phyloP scores from a whole-genome alignment of 2,888 invertebrate genomes.

The Aricia artaxerxes region DNA sequence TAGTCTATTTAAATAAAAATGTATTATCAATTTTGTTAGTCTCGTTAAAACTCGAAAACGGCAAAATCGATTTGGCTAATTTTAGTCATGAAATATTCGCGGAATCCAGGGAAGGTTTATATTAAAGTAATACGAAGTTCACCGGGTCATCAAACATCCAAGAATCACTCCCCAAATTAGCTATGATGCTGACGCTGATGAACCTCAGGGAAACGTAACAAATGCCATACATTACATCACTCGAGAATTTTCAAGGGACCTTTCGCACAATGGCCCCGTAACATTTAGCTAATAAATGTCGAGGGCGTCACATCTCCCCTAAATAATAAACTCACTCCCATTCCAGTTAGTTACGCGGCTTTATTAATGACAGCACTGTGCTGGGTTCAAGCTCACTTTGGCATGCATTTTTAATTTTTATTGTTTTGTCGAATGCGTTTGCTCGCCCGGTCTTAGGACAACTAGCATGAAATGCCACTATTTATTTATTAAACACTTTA shows the following conservation, averaged over 20 bases:
- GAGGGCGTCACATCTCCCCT: slow-evolving; percentile 48
- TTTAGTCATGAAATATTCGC: too few relatives aligned
- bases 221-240: slow-evolving; percentile 4
- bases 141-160: too few relatives aligned
- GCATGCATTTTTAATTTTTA: slow-evolving; percentile 12
- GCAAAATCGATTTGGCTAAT: too few relatives aligned
- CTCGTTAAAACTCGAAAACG: too few relatives aligned
- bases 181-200: neutral
- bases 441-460: neutral
- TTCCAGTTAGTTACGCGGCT: slow-evolving; percentile 22
- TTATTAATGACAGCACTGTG: neutral
- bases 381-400: neutral
- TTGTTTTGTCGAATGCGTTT: neutral
- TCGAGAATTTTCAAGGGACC: slow-evolving; percentile 39
- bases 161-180: too few relatives aligned
- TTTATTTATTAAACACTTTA: too few relatives aligned
- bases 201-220: neutral
- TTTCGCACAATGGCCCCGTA: slow-evolving; percentile 42
- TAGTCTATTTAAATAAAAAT: too few relatives aligned
- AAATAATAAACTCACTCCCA: slow-evolving; percentile 58
- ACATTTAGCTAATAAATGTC: slow-evolving; percentile 59
- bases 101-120: too few relatives aligned
- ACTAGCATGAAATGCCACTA: too few relatives aligned
- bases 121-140: too few relatives aligned
- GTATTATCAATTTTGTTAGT: too few relatives aligned